Conservation (phyloP, 2,113 vertebrate genomes). For the Hippocampus zosterae region DNA sequence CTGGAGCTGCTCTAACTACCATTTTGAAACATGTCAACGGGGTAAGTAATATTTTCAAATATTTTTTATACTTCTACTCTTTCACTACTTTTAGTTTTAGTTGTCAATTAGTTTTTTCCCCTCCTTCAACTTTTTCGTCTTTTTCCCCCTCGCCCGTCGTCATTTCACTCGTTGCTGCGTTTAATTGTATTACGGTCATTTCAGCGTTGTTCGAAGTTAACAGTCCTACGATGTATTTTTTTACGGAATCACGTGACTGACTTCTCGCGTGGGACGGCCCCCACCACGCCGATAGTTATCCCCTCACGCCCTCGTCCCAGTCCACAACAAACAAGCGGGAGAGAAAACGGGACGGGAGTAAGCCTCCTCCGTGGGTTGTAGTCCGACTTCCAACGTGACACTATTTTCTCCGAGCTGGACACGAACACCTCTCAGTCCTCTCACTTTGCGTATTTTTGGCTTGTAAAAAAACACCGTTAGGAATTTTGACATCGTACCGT, state of each 20-base stretch:
- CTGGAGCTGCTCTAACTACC: not conserved
- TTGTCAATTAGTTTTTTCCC: not conserved
- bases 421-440: not conserved
- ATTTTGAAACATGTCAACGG: not conserved
- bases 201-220: not conserved
- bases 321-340: constrained; percentile 52
- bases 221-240: constrained; percentile 18
- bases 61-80: not conserved
- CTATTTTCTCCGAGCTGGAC: constrained; percentile 21
- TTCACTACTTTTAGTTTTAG: not conserved
- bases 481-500: not conserved
- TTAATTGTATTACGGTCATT: not conserved
- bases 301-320: constrained; percentile 10
- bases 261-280: constrained; percentile 27
- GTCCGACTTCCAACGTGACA: constrained; percentile 17
- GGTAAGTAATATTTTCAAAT: constrained; percentile 18
- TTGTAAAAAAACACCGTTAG: not conserved
- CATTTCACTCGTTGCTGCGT: not conserved
- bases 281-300: not conserved
- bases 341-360: constrained; percentile 16
- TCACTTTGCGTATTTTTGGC: not conserved
- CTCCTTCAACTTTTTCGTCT: not conserved
- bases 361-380: constrained; percentile 9
- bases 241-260: constrained; percentile 53
- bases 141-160: not conserved